Evolutionary conservation across 2,888 invertebrate species (phyloP).

Genomic region (Cataglyphis livida): DNA sequence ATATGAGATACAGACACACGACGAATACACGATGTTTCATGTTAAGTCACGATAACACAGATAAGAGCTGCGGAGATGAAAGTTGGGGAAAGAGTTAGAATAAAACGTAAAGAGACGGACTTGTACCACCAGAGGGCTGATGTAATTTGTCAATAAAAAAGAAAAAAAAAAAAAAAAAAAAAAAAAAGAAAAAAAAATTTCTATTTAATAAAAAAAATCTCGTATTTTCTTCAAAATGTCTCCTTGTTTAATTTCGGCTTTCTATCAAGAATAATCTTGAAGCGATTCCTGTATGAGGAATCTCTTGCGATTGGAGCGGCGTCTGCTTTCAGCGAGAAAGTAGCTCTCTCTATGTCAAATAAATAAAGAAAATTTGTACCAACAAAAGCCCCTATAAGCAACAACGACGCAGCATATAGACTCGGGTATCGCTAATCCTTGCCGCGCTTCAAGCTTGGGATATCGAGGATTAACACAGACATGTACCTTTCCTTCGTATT

Average conservation of each 20-base stretch:
- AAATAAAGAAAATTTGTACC: constrained; percentile 2
- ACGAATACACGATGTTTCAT: constrained; percentile 40
- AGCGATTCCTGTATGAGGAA: constrained; percentile 19
- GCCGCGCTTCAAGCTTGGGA: constrained; percentile 42
- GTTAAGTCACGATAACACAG: constrained; percentile 45
- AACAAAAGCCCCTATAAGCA: constrained; percentile 49
- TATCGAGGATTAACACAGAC: constrained; percentile 48
- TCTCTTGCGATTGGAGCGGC: constrained; percentile 17
- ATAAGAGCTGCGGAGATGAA: constrained; percentile 15
- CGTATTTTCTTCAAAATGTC: neutral
- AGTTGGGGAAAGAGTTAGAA: neutral
- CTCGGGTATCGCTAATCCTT: constrained; percentile 36
- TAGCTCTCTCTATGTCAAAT: constrained; percentile 33
- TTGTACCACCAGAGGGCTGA: constrained; percentile 49
- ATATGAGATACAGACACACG: constrained; percentile 49
- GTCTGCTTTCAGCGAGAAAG: constrained; percentile 10
- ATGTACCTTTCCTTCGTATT: constrained; percentile 53
- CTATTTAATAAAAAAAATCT: neutral
- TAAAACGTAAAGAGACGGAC: constrained; percentile 36
- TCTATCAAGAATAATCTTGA: neutral
- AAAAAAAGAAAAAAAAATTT: no score
- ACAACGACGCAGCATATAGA: constrained; percentile 30
- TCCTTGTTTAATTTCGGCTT: neutral
- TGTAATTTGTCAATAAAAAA: neutral
- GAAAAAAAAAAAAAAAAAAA: no score